phyloP scores from a whole-genome alignment of 1,140 invertebrate genomes.

The Saxidomus purpurata region DNA sequence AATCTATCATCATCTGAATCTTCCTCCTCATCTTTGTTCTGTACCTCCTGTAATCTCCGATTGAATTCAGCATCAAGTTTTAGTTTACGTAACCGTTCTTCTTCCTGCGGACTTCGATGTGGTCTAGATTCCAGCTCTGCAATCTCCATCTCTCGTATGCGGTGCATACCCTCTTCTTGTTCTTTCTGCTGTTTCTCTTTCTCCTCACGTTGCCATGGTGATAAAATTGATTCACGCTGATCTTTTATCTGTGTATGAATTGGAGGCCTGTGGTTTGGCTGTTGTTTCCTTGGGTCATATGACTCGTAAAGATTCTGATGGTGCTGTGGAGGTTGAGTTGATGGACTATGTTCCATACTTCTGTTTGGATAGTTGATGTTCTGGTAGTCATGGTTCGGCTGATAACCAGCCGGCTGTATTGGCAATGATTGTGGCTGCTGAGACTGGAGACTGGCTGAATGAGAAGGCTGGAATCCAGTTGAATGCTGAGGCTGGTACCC shows the following conservation, averaged over 20 bases:
- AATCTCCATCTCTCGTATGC: constrained; percentile 81
- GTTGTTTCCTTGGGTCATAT: constrained; percentile 70
- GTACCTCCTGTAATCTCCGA: constrained; percentile 81
- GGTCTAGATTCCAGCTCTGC: constrained; percentile 78
- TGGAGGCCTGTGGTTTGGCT: constrained; percentile 9
- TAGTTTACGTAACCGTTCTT: constrained; percentile 82
- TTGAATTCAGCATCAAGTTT: constrained; percentile 85
- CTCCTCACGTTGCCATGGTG: constrained; percentile 85
- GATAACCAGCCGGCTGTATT: constrained; percentile 64
- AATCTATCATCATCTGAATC: constrained; percentile 82
- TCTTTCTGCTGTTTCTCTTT: constrained; percentile 81
- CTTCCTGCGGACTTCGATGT: constrained; percentile 81
- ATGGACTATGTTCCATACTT: constrained; percentile 69
- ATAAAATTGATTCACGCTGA: constrained; percentile 66
- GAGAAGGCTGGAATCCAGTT: constrained; percentile 17
- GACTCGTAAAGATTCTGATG: constrained; percentile 77
- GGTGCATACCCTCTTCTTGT: constrained; percentile 76
- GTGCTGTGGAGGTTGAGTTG: constrained; percentile 67
- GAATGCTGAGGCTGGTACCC: constrained; percentile 16
- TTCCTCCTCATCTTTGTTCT: constrained; percentile 82
- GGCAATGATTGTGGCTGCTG: constrained; percentile 68
- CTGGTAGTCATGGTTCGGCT: constrained; percentile 80
- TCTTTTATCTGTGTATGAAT: constrained; percentile 68
- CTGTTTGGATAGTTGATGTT: constrained; percentile 76
- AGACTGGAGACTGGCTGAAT: constrained; percentile 50